Percentiles rank a stretch among this genome's conserved stretches.
These are phyloP conservation scores for Copsychus sechellarum DNA, from an alignment of 2,113 vertebrate genomes.

Conservation along the genomic window DNA sequence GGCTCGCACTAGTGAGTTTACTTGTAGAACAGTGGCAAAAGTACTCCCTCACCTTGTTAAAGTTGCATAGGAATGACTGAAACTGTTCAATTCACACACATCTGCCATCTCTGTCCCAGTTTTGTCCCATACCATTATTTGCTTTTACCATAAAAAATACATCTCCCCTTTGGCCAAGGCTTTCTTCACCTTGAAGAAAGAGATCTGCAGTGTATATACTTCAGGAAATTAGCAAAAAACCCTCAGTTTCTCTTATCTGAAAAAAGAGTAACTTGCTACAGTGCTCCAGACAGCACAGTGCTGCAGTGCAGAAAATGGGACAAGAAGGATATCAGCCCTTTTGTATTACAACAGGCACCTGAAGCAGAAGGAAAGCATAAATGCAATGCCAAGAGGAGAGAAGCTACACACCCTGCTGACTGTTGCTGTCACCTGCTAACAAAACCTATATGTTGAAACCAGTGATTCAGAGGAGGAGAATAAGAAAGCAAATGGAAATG, in stretches of 20 bases:
- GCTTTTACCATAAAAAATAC: background rate
- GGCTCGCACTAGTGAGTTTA: background rate
- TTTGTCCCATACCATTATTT: background rate
- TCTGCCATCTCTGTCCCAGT: background rate
- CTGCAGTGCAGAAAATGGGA: background rate
- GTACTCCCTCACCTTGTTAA: background rate
- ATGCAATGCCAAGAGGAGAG: background rate
- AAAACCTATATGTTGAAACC: background rate
- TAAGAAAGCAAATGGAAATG: background rate
- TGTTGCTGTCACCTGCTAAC: background rate
- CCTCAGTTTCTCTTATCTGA: background rate
- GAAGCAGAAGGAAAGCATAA: background rate
- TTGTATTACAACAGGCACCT: background rate
- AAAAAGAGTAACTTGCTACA: background rate
- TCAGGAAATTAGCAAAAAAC: background rate
- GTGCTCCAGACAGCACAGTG: background rate
- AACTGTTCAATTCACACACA: background rate
- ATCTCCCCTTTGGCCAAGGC: background rate
- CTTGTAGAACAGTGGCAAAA: too few relatives aligned
- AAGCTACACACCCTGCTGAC: background rate
- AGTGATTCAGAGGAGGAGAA: background rate
- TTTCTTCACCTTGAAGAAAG: background rate
- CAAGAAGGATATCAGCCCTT: background rate
- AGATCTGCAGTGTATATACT: background rate
- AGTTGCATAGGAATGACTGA: background rate